Evolutionary conservation across 2,888 invertebrate species (phyloP), one percentile per base, ranked within the genome.

Genomic region (Epirrhoe tristata): DNA sequence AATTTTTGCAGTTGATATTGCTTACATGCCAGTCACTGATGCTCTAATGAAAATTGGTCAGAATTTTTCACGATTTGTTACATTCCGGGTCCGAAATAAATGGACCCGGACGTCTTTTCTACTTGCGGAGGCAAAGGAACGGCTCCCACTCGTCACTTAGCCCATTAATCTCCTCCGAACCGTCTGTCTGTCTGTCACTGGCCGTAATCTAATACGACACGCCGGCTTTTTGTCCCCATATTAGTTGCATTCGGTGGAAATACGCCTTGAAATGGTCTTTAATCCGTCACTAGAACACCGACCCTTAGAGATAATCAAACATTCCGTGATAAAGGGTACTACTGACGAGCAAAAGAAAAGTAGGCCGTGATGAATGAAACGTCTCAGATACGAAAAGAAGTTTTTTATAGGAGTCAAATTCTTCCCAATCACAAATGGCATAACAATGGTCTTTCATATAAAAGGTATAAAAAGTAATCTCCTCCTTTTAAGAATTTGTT

Each of bases 181-280:
- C 82, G 90, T 87, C 89, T 84, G 87, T 89, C 89, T 87, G 89
- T 90, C 91, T 88, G 90, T 91, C 93, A 90, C 86, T 83, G 88
- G 82, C 89, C 85, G 87, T 93, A 93, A 93, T 93, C 91, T 91
- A 91, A 93, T 92, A 90, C 90, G 92, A 91, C 91, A 91, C 90
- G 90, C 91, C 85, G 87, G 85, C 90, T 93, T 93, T 92, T 90
- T 91, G 89, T 89, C 84, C 87, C 89, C 84, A 83, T 86, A 90
- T 89, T 90, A 89, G 87, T 84, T 81, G 87, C 84, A 86, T 84
- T 88, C 81, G 78, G 83, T 81, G 81, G 86, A 84, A 89, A 89
- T 89, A 85, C 86, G 86, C 81, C 86, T 84, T 85, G 84, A 85
- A 90, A 87, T 83, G 85, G 79, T 77, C 83, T 81, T 84, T 89